Percentiles rank a stretch among this genome's conserved stretches.
Evolutionary conservation across 2,113 vertebrate species (phyloP).

Genomic region (Phaethornis superciliosus): DNA sequence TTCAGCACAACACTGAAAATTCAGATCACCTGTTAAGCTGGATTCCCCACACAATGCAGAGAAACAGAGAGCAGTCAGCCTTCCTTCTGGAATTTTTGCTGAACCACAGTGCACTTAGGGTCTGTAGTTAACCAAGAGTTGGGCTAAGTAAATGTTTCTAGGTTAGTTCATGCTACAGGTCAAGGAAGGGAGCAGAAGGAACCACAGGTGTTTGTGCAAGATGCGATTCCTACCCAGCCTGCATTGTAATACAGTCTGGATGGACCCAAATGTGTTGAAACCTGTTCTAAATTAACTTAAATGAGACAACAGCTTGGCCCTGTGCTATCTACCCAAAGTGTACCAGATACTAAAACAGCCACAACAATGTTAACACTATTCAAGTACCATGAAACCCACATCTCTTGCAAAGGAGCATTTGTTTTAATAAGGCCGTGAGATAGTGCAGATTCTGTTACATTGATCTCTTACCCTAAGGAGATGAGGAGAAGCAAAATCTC

Average conservation of each 20-base stretch:
- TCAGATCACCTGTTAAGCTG: not conserved
- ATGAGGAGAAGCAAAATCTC: constrained; percentile 1
- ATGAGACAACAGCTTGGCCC: not conserved
- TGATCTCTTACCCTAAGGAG: not conserved
- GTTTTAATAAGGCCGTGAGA: not conserved
- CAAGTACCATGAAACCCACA: not conserved
- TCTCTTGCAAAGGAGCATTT: not conserved
- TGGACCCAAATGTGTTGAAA: not conserved
- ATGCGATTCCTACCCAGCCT: not conserved
- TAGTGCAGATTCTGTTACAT: not conserved
- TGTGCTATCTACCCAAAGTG: not conserved
- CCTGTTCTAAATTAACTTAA: not conserved
- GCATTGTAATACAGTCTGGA: rapidly evolving
- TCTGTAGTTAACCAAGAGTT: not conserved
- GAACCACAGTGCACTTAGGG: not conserved
- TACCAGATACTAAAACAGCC: not conserved
- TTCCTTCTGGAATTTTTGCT: not conserved
- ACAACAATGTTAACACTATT: not conserved
- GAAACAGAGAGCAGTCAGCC: not conserved
- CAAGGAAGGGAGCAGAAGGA: not conserved
- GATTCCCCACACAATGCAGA: not conserved
- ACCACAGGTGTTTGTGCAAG: not conserved
- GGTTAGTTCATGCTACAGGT: not conserved
- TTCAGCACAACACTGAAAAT: not conserved
- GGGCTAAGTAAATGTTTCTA: not conserved